These are phyloP conservation scores for Cataglyphis albicans DNA, from an alignment of 2,888 invertebrate genomes.

Conservation along the genomic window DNA sequence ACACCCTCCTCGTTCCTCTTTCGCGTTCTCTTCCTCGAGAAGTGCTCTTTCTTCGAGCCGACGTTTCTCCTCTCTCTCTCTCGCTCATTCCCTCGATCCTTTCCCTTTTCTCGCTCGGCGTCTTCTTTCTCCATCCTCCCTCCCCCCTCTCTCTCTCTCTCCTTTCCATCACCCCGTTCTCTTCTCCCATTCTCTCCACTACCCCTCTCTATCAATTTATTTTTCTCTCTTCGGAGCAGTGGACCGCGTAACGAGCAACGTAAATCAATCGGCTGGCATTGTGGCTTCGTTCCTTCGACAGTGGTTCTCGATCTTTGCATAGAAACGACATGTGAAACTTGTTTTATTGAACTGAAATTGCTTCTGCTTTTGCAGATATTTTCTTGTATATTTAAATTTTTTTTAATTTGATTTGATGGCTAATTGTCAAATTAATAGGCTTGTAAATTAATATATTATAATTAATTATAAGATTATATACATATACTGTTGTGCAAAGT, in stretches of 20 bases:
- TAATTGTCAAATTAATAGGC: neutral
- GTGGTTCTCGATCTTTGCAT: constrained; percentile 67
- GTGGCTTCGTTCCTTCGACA: constrained; percentile 80
- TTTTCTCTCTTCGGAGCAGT: constrained; percentile 83
- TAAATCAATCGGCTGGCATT: constrained; percentile 86
- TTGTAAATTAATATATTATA: neutral
- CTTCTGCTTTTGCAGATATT: neutral
- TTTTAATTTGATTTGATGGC: neutral
- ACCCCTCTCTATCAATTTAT: constrained; percentile 80
- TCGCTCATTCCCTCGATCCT: constrained; percentile 27
- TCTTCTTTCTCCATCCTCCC: neutral
- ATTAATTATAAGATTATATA: constrained; percentile 3
- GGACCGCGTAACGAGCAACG: constrained; percentile 86
- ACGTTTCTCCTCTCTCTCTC: constrained; percentile 33
- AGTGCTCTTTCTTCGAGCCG: constrained; percentile 40
- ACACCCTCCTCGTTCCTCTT: neutral
- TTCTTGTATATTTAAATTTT: neutral
- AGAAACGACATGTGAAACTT: constrained; percentile 7
- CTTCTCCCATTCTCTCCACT: constrained; percentile 55
- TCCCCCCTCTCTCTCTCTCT: constrained; percentile 17
- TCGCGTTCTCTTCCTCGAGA: constrained; percentile 48
- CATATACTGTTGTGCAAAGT: neutral
- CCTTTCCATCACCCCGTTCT: constrained; percentile 36
- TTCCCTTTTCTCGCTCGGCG: constrained; percentile 34
- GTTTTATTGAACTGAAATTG: constrained; percentile 14